Percentiles rank a stretch among this genome's conserved stretches.
phyloP scores from a whole-genome alignment of 23 tunicate genomes.

The Diplosoma virens region DNA sequence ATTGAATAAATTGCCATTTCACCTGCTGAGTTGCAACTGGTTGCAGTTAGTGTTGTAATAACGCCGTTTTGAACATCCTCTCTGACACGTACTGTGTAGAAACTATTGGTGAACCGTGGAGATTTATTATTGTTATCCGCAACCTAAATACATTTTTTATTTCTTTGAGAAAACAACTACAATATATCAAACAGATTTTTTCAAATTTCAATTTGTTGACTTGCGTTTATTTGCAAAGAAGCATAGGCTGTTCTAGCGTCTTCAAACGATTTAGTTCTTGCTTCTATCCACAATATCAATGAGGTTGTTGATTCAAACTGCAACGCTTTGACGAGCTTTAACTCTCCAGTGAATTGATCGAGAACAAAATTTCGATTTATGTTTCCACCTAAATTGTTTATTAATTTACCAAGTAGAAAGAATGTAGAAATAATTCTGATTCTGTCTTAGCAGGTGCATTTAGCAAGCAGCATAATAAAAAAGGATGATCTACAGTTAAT shows the following conservation, averaged over 20 bases:
- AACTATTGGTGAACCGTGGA: slow-evolving; percentile 31
- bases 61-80: slow-evolving; percentile 26
- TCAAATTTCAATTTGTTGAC: not conserved
- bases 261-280: not conserved
- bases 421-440: no score
- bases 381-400: slow-evolving; percentile 55
- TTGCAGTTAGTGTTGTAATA: slow-evolving; percentile 33
- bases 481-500: no score
- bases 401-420: no score
- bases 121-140: slow-evolving; percentile 60
- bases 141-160: slow-evolving; percentile 26
- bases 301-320: slow-evolving; percentile 11
- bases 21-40: slow-evolving; percentile 55
- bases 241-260: not conserved
- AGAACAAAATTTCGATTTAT: slow-evolving; percentile 5
- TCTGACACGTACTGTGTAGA: slow-evolving; percentile 42
- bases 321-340: slow-evolving; percentile 18
- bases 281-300: slow-evolving; percentile 40
- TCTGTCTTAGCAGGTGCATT: no score
- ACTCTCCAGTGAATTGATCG: slow-evolving; percentile 3
- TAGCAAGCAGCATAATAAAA: no score
- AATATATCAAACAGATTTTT: not conserved
- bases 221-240: not conserved
- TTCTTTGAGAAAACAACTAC: no score
- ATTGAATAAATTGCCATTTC: not conserved